These are phyloP conservation scores for Erethizon dorsatum DNA, from an alignment of 2,797 vertebrate species.

Conservation along the genomic window DNA sequence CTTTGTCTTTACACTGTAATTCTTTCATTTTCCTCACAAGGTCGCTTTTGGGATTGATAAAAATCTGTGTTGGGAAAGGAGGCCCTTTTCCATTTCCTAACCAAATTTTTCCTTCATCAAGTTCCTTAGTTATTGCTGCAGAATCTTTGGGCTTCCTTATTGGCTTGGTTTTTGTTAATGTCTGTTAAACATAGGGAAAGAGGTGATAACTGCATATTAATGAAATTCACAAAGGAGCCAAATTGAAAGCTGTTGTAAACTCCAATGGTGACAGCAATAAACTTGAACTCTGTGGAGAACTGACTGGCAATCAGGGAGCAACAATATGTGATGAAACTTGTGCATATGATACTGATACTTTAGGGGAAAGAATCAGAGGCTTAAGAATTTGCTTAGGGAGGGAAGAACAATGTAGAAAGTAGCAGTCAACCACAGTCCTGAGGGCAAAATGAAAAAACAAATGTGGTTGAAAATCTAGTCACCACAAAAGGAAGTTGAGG, in stretches of 20 bases:
- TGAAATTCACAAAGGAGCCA: slow-evolving; percentile 66
- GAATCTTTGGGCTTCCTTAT: slow-evolving; percentile 33
- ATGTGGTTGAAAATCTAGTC: background rate
- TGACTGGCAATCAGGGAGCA: background rate
- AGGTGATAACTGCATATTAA: slow-evolving; percentile 78
- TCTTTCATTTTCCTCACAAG: background rate
- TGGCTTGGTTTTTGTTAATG: slow-evolving; percentile 43
- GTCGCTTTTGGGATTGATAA: background rate
- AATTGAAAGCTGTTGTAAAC: slow-evolving; percentile 65
- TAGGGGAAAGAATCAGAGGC: background rate
- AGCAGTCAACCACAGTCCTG: background rate
- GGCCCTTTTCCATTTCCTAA: background rate
- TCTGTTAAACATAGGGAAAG: slow-evolving; percentile 72
- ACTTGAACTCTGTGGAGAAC: slow-evolving; percentile 5
- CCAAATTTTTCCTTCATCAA: slow-evolving; percentile 4
- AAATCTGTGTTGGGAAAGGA: background rate
- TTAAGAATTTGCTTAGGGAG: background rate
- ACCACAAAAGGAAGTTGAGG: background rate
- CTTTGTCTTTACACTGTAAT: background rate
- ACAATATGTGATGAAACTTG: background rate
- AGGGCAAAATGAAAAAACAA: background rate
- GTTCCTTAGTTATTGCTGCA: background rate
- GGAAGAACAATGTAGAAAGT: background rate
- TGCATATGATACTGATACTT: background rate
- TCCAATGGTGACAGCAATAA: slow-evolving; percentile 66